Evolutionary conservation across 2,888 invertebrate species (phyloP), one percentile per base, ranked within the genome.

Genomic region (Ditylenchus weischeri): DNA sequence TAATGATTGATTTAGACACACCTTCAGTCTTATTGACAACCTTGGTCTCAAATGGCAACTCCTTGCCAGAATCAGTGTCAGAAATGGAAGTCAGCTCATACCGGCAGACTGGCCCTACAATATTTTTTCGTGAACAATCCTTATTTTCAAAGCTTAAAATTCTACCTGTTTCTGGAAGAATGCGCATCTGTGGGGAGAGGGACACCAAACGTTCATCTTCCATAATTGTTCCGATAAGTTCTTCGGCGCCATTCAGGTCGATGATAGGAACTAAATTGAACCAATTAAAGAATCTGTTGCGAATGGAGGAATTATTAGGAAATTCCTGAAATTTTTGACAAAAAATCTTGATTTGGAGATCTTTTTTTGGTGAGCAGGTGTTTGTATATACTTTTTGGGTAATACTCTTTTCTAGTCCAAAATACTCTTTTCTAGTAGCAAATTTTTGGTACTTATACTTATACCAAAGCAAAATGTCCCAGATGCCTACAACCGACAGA

Each of bases 161-260:
- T 10, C 70, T 36, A 80, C 80, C 80, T 58, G 77, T 76, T 62
- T 81, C 81, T 18, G 77, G 69, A 60, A 78, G 66, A 67, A 81
- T 77, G 47, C 73, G 71, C 49, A 81, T 69, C 23, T 76, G 76
- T 19, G 81, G 81, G 19, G 79, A 78, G 8, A 81, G 75, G 57
- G 72, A 74, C 61, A 81, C 76, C 23, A 77, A 70, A 49, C 73
- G 74, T 64, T 81, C 78, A 65, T 81, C 81, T 65, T 81, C 80
- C 13, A 79, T 73, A 43, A 81, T 72, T 50, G 73, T 70, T 21
- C 66, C 62, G 15, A 61, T 68, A 29, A 72, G 61, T 61, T 77
- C 72, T 36, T 82, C 82, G 35, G 80, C 81, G 59, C 80, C 81
- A 67, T 73, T 73, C 57, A 81, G 68, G 61, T 81, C 75, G 70